phyloP scores from a whole-genome alignment of 2,797 vertebrate genomes.

The Sebastes hopkinsi region DNA sequence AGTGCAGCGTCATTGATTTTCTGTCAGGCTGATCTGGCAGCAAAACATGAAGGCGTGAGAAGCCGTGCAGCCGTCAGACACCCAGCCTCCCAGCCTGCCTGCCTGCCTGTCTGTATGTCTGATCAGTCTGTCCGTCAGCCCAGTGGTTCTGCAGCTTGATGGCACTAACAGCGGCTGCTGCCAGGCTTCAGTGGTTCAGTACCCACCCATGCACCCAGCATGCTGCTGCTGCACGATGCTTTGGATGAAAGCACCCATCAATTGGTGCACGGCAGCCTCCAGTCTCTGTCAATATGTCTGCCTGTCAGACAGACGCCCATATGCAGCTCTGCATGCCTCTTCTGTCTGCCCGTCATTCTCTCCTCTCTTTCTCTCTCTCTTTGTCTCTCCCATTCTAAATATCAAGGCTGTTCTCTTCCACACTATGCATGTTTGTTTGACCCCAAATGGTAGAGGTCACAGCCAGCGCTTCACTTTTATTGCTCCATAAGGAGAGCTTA shows the following conservation, averaged over 20 bases:
- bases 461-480: not conserved
- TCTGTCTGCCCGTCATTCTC: slow-evolving; percentile 2
- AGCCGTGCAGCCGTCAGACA: slow-evolving; percentile 60
- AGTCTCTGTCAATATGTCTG: slow-evolving; percentile 25
- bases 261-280: slow-evolving; percentile 2
- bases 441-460: slow-evolving; percentile 34
- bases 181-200: slow-evolving; percentile 5
- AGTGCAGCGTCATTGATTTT: slow-evolving; percentile 77
- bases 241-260: slow-evolving; percentile 29
- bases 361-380: not conserved
- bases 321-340: slow-evolving; percentile 2
- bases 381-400: not conserved
- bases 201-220: slow-evolving; percentile 21
- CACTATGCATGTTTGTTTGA: not conserved
- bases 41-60: slow-evolving; percentile 67
- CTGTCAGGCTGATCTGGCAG: slow-evolving; percentile 69
- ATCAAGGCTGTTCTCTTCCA: not conserved
- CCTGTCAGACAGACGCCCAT: slow-evolving; percentile 27
- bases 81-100: not conserved
- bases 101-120: not conserved
- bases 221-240: slow-evolving; percentile 4
- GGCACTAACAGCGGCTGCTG: not conserved
- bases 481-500: not conserved
- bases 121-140: not conserved
- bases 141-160: slow-evolving; percentile 11